These are phyloP conservation scores for Butorides virescens DNA, from an alignment of 2,113 vertebrate species.

Conservation along the genomic window DNA sequence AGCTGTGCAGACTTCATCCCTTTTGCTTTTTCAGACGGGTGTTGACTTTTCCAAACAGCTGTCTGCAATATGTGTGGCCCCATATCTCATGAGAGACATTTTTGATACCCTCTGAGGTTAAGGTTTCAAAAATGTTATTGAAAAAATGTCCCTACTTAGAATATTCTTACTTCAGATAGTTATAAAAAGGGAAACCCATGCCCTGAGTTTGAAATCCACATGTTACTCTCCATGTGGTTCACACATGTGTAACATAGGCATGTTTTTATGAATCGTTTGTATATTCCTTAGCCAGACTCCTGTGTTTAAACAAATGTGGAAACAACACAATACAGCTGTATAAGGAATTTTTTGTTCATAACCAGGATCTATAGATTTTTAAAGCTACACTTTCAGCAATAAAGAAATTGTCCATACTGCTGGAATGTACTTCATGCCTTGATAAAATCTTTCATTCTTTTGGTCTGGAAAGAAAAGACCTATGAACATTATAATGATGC, in stretches of 20 bases:
- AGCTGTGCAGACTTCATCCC: background rate
- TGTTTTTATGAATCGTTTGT: slow-evolving; percentile 71
- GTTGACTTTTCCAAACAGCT: slow-evolving; percentile 35
- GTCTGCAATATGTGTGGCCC: slow-evolving; percentile 51
- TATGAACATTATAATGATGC: background rate
- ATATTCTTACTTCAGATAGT: background rate
- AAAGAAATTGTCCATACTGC: slow-evolving; percentile 43
- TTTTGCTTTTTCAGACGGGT: slow-evolving; percentile 7
- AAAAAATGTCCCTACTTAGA: slow-evolving; percentile 22
- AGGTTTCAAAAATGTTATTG: slow-evolving; percentile 41
- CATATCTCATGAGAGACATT: slow-evolving; percentile 45
- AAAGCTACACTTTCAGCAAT: slow-evolving; percentile 34
- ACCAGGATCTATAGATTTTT: slow-evolving; percentile 48
- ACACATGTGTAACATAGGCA: slow-evolving; percentile 68
- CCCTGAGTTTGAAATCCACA: slow-evolving; percentile 23
- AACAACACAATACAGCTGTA: slow-evolving; percentile 69
- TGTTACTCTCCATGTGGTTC: slow-evolving; percentile 63
- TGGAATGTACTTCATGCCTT: slow-evolving; percentile 24
- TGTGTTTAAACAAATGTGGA: slow-evolving; percentile 70
- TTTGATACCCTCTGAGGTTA: slow-evolving; percentile 60
- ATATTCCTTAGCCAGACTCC: slow-evolving; percentile 63
- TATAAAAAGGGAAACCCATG: background rate
- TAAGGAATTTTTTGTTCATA: slow-evolving; percentile 57
- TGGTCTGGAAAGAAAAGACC: slow-evolving; percentile 16
- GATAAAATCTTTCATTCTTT: slow-evolving; percentile 51